phyloP scores from a whole-genome alignment of 2,888 invertebrate species.

The Drosophila mulleri region DNA sequence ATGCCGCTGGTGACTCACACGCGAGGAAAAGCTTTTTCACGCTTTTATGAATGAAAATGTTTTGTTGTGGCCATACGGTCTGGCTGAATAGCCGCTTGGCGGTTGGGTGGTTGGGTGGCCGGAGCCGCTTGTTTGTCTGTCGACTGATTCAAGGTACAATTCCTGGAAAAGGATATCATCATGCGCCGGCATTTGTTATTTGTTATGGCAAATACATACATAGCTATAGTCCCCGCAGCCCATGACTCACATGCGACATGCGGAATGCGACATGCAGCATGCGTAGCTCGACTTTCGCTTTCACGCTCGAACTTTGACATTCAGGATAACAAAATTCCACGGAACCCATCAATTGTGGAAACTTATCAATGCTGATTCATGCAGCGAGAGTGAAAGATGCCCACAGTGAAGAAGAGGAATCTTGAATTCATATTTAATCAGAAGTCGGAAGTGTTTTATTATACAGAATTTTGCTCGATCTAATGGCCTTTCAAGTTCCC shows the following conservation, averaged over 20 bases:
- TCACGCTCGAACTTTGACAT: constrained; percentile 65
- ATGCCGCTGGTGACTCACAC: constrained; percentile 38
- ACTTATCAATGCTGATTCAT: constrained; percentile 53
- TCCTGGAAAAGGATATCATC: constrained; percentile 82
- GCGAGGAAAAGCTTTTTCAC: constrained; percentile 60
- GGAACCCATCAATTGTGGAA: constrained; percentile 39
- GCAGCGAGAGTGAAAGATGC: not conserved
- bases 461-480: not conserved
- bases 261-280: constrained; percentile 31
- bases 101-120: constrained; percentile 23
- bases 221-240: constrained; percentile 30
- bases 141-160: constrained; percentile 73
- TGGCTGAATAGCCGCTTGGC: constrained; percentile 5
- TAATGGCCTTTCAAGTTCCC: not conserved
- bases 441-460: not conserved
- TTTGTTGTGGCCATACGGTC: constrained; percentile 19
- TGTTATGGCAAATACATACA: constrained; percentile 65
- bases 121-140: constrained; percentile 50
- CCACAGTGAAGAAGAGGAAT: not conserved
- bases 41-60: constrained; percentile 80
- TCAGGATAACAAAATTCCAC: constrained; percentile 55
- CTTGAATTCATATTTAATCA: not conserved
- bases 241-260: constrained; percentile 70
- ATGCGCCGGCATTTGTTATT: constrained; percentile 77
- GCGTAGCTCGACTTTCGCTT: constrained; percentile 57